A percentile compares a stretch with the other conserved stretches of the same genome.
Conservation (phyloP, 2,797 vertebrate genomes). For the Toxotes lorentzi region DNA sequence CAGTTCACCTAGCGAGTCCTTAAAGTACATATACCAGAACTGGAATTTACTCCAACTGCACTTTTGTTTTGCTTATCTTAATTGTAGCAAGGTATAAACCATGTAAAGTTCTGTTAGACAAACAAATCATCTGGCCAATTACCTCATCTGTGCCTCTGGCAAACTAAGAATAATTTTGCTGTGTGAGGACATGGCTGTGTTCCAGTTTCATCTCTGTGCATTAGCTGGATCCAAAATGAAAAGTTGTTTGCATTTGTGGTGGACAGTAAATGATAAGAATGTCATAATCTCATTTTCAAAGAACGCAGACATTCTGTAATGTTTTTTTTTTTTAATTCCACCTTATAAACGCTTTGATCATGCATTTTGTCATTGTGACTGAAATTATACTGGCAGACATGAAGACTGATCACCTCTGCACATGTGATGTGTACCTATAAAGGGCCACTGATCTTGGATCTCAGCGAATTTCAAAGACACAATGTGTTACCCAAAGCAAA, state of each 20-base stretch:
- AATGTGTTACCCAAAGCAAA: constrained; percentile 85
- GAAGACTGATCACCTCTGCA: constrained; percentile 71
- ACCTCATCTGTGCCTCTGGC: constrained; percentile 70
- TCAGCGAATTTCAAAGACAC: constrained; percentile 83
- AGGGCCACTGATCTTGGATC: constrained; percentile 84
- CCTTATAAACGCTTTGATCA: constrained; percentile 53
- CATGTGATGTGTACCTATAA: constrained; percentile 62
- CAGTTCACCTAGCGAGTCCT: neutral
- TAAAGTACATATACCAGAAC: neutral
- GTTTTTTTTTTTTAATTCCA: constrained; percentile 41
- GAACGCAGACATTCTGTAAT: constrained; percentile 50
- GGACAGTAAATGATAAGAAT: constrained; percentile 56
- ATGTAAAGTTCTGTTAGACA: constrained; percentile 58
- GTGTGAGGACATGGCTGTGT: constrained; percentile 59
- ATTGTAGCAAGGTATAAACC: constrained; percentile 45
- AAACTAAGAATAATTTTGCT: constrained; percentile 66
- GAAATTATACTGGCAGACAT: constrained; percentile 45
- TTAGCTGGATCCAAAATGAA: constrained; percentile 55
- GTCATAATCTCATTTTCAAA: constrained; percentile 52
- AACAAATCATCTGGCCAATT: constrained; percentile 70
- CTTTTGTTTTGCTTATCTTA: constrained; percentile 58
- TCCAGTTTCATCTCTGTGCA: constrained; percentile 72
- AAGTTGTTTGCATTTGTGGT: constrained; percentile 57
- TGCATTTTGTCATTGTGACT: constrained; percentile 59
- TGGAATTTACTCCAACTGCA: constrained; percentile 27